Conservation (phyloP, 1,140 invertebrate genomes). For the Melanaphis sacchari region DNA sequence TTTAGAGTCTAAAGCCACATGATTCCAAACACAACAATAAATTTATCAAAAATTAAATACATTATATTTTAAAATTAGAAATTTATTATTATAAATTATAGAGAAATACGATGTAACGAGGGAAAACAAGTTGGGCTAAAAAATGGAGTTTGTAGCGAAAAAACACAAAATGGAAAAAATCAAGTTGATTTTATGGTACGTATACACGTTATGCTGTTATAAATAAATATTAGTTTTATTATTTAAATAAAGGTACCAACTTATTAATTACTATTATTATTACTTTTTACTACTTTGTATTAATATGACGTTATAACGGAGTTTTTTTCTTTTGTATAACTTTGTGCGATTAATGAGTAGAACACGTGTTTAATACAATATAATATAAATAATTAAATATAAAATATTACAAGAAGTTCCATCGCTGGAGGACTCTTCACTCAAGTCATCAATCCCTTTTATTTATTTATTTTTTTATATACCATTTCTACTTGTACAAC, state of each 20-base stretch:
- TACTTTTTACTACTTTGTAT: not conserved
- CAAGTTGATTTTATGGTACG: conserved; percentile 58
- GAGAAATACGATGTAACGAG: conserved; percentile 62
- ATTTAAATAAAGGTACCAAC: not conserved
- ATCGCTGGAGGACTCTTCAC: too few species aligned
- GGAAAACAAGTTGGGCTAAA: conserved; percentile 63
- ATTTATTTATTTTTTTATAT: too few species aligned
- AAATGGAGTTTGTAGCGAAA: conserved; percentile 62
- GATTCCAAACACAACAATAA: not conserved
- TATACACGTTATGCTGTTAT: not conserved
- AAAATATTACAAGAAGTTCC: too few species aligned
- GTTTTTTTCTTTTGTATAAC: not conserved
- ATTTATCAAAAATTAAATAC: not conserved
- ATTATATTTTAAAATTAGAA: not conserved
- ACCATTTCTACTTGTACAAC: too few species aligned
- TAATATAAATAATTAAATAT: too few species aligned
- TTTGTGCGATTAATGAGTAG: not conserved
- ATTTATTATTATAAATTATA: conserved; percentile 32
- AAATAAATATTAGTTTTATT: not conserved
- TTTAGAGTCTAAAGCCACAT: not conserved
- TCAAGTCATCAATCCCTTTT: too few species aligned
- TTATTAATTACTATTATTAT: not conserved
- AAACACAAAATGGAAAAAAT: conserved; percentile 62
- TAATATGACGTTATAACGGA: not conserved
- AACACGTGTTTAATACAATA: too few species aligned